These are phyloP conservation scores for Dolichopus griseipennis DNA, from an alignment of 2,888 invertebrate genomes.

Conservation along the genomic window DNA sequence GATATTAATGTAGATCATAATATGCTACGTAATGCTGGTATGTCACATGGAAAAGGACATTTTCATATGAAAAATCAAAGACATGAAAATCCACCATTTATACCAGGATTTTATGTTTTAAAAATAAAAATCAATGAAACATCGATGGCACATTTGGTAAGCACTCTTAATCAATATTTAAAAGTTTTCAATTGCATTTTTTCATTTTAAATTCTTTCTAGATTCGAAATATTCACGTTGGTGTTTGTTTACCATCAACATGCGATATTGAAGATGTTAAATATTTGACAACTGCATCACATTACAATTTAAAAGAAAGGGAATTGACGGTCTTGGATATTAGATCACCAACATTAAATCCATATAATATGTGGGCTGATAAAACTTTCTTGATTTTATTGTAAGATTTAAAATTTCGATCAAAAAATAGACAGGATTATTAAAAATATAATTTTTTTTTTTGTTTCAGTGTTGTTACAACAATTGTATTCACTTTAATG, in stretches of 20 bases:
- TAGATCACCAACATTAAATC: conserved; percentile 58
- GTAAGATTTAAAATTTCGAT: conserved; percentile 44
- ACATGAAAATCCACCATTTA: conserved; percentile 53
- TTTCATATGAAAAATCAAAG: background rate
- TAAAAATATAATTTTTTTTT: conserved; percentile 13
- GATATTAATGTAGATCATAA: conserved; percentile 37
- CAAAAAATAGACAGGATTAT: too few species aligned
- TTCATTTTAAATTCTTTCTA: conserved; percentile 11
- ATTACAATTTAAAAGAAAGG: conserved; percentile 43
- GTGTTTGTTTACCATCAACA: conserved; percentile 63
- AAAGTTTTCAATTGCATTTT: background rate
- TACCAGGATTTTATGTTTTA: conserved; percentile 58
- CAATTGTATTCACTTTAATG: conserved; percentile 49
- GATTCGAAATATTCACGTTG: conserved; percentile 64
- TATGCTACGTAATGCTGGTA: background rate
- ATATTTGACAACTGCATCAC: conserved; percentile 49
- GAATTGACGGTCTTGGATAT: conserved; percentile 55
- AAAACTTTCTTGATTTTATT: conserved; percentile 60
- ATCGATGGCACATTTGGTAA: conserved; percentile 34
- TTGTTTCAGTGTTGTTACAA: conserved; percentile 48
- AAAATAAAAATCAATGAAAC: conserved; percentile 50
- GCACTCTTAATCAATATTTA: too few species aligned
- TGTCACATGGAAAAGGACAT: background rate
- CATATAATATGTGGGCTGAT: conserved; percentile 57
- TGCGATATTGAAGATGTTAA: conserved; percentile 58